Evolutionary conservation across 2,113 vertebrate genomes (phyloP), one percentile per base, ranked within the genome.

Genomic region (Prionailurus viverrinus): DNA sequence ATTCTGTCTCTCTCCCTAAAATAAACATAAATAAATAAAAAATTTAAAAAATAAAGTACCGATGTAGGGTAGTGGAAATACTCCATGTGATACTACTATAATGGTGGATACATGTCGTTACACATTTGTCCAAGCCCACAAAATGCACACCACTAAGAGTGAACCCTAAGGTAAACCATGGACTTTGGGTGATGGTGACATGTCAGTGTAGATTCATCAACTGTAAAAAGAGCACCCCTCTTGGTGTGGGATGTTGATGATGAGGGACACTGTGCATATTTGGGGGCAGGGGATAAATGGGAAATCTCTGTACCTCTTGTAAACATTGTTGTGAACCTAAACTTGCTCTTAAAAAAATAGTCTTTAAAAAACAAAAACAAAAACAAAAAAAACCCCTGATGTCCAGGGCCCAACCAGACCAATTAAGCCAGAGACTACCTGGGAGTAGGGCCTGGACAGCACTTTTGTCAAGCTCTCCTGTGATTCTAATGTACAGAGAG

Each of bases 351-450:
- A 18, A 85, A 91, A 95, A 36, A 5, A 36, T 31, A 33, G 33
- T 36, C 48, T 89, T 95, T 8, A 31, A 91, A 87, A 76, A 91
- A 33, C 27, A 58, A 82, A 91, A 83, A 19, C 27, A 66, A 39
- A 15, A 79, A 79, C 27, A 71, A 27, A 27, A 41, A 39, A 76
- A 27, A 45, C 0, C 41, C 71, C 15, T 15, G 19, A 71, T 18
- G 33, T 25, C 21, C 18, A 81, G 48, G 85, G 29, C 31, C 93
- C 74, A 66, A 53, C 16, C 25, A 86, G 71, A 66, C 61, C 68
- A 87, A 55, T 36, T 51, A 89, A 82, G 13, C 41, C 61, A 58
- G 71, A 78, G 36, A 91, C 36, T 41, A 65, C 39, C 16, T 9
- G 10, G 16, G 16, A 29, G 27, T 21, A 18, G 6, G 6, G 29